A percentile compares a stretch with the other conserved stretches of the same genome.
Conservation (phyloP, 2,113 vertebrate species). For the Ochotona princeps region DNA sequence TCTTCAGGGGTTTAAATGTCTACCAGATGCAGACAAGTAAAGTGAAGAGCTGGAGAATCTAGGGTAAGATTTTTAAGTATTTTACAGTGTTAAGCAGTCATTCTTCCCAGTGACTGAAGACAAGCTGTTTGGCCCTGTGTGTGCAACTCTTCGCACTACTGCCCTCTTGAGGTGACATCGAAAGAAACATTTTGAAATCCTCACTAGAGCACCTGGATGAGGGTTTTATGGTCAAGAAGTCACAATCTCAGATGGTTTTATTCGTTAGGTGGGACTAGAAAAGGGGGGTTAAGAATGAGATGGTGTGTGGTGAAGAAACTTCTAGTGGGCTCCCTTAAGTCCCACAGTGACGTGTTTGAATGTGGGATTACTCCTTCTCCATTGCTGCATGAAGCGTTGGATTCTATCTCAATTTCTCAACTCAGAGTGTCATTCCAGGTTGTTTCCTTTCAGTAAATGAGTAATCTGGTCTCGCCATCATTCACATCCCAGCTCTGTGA, state of each 20-base stretch:
- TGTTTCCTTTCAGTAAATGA: background rate
- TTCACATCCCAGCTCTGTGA: background rate
- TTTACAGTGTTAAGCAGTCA: background rate
- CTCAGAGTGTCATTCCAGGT: too few species aligned
- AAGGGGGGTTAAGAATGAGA: too few species aligned
- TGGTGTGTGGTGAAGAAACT: background rate
- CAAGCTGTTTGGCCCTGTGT: background rate
- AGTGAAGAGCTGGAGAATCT: background rate
- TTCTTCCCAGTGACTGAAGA: background rate
- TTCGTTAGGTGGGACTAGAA: background rate
- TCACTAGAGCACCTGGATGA: background rate
- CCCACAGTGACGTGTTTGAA: background rate
- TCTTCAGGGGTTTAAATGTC: background rate
- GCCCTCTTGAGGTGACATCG: background rate
- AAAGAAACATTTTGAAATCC: background rate
- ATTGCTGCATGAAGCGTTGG: background rate
- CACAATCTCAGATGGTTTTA: background rate
- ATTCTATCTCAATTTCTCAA: background rate
- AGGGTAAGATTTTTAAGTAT: background rate
- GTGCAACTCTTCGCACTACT: background rate
- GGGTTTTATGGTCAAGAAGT: background rate
- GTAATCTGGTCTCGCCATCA: background rate
- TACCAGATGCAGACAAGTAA: background rate
- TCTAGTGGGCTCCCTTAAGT: background rate
- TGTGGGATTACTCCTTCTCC: too few species aligned